phyloP scores from a whole-genome alignment of 2,797 vertebrate genomes.

The Phataginus tetradactyla region DNA sequence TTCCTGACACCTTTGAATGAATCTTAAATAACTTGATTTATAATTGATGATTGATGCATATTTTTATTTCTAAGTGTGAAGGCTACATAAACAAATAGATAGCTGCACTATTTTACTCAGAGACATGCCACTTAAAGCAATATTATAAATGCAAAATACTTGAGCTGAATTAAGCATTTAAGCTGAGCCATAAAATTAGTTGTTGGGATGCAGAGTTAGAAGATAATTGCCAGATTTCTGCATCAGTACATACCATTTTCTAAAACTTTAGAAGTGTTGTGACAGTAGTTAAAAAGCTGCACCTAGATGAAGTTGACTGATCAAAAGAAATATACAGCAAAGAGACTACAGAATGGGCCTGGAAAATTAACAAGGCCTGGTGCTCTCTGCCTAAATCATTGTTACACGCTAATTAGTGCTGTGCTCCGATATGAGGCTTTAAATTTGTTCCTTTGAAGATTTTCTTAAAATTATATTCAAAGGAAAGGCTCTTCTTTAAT shows the following conservation, averaged over 20 bases:
- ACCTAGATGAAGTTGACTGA: conserved; percentile 76
- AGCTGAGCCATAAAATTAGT: conserved; percentile 65
- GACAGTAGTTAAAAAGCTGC: conserved; percentile 77
- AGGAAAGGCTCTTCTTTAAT: conserved; percentile 77
- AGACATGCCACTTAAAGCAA: conserved; percentile 81
- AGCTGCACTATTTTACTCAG: conserved; percentile 80
- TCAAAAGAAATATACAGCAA: conserved; percentile 69
- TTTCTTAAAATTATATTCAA: conserved; percentile 82
- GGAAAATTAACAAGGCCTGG: conserved; percentile 73
- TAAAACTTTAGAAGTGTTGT: conserved; percentile 79
- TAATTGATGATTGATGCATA: conserved; percentile 84
- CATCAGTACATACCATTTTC: conserved; percentile 61
- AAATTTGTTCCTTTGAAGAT: conserved; percentile 83
- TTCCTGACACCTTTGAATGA: conserved; percentile 79
- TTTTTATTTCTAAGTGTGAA: conserved; percentile 80
- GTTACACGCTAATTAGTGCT: conserved; percentile 79
- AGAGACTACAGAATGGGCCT: conserved; percentile 70
- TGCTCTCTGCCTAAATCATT: conserved; percentile 70
- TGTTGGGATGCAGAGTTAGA: conserved; percentile 76
- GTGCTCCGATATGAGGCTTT: conserved; percentile 71
- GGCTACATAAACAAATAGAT: conserved; percentile 77
- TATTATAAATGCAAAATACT: conserved; percentile 82
- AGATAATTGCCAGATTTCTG: conserved; percentile 72
- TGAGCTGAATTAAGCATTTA: conserved; percentile 75
- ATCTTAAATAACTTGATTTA: conserved; percentile 82